A percentile compares a stretch with the other conserved stretches of the same genome.
phyloP scores from a whole-genome alignment of 2,888 invertebrate genomes.

The Hyposoter didymator region DNA sequence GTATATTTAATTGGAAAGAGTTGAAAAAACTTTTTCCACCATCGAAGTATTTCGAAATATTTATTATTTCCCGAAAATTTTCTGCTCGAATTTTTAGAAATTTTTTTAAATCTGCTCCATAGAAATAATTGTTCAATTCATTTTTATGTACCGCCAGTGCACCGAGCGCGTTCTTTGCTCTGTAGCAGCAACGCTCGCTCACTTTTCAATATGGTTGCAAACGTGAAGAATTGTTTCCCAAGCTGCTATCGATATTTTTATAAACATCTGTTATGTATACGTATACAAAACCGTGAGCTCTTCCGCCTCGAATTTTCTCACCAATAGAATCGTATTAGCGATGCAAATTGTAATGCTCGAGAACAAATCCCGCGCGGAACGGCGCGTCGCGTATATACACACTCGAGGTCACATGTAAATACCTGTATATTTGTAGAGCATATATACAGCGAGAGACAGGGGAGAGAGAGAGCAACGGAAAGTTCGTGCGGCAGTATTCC shows the following conservation, averaged over 20 bases:
- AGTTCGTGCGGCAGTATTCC: slow-evolving; percentile 67
- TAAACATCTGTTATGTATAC: background rate
- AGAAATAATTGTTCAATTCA: no score
- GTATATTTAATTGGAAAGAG: background rate
- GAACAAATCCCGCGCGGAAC: slow-evolving; percentile 34
- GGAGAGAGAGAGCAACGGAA: slow-evolving; percentile 38
- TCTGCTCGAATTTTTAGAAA: background rate
- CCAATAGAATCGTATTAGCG: slow-evolving; percentile 69
- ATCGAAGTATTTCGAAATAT: background rate
- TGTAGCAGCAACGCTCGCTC: no score
- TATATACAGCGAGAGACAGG: background rate
- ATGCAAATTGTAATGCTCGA: slow-evolving; percentile 71
- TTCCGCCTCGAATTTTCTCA: slow-evolving; percentile 60
- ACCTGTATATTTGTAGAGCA: background rate
- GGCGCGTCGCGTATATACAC: slow-evolving; percentile 11
- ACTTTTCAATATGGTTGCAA: background rate
- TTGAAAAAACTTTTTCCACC: background rate
- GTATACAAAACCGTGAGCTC: slow-evolving; percentile 45
- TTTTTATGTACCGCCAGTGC: no score
- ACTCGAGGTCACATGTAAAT: background rate
- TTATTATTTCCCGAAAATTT: background rate
- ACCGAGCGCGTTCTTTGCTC: no score
- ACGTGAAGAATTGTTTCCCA: background rate
- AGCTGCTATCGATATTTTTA: background rate
- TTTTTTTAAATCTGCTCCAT: no score